These are phyloP conservation scores for Gallinago solitaria DNA, from an alignment of 2,797 vertebrate genomes.

Conservation along the genomic window DNA sequence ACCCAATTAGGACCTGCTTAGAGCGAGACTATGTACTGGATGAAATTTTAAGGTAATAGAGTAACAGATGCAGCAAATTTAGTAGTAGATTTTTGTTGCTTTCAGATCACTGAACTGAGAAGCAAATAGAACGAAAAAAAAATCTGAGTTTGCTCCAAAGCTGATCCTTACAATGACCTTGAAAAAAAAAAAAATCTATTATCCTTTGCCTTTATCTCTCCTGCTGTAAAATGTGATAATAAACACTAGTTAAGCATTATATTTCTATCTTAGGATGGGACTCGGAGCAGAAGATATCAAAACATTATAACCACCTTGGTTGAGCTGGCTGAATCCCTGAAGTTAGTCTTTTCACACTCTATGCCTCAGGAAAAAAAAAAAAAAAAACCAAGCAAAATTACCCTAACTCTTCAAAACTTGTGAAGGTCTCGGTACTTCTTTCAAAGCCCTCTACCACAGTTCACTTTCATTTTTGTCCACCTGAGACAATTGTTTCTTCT, in stretches of 20 bases:
- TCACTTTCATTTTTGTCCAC: not conserved
- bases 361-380: not conserved
- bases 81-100: not conserved
- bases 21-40: not conserved
- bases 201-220: not conserved
- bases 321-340: not conserved
- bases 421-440: not conserved
- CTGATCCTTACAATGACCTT: slow-evolving; percentile 14
- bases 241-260: not conserved
- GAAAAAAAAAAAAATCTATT: not conserved
- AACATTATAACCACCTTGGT: not conserved
- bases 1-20: not conserved
- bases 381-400: not conserved
- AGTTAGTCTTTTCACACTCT: not conserved
- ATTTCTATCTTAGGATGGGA: not conserved
- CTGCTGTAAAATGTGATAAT: not conserved
- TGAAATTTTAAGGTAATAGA: not conserved
- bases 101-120: slow-evolving; percentile 20
- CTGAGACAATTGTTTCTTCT: not conserved
- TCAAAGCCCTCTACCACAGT: not conserved
- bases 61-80: not conserved
- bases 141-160: not conserved
- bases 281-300: not conserved
- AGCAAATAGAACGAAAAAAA: slow-evolving; percentile 13
- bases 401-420: not conserved